Evolutionary conservation across 2,888 invertebrate species (phyloP).

Genomic region (Criorhina ranunculi): DNA sequence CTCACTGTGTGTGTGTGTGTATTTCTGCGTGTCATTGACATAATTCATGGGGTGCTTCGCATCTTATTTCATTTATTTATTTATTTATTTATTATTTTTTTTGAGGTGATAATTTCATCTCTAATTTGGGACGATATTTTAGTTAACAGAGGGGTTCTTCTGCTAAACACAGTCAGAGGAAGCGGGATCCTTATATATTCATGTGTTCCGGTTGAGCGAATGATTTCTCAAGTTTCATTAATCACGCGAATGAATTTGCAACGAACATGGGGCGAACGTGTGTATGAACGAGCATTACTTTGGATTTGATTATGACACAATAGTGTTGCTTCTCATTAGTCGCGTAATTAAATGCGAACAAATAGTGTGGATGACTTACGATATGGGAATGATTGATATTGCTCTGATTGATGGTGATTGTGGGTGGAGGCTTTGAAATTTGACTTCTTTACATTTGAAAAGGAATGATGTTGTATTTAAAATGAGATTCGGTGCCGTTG

Average conservation of each 20-base stretch:
- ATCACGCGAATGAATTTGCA: slow-evolving; percentile 68
- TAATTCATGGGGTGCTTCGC: slow-evolving; percentile 63
- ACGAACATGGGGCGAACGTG: slow-evolving; percentile 23
- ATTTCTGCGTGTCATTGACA: slow-evolving; percentile 70
- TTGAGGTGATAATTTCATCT: slow-evolving; percentile 67
- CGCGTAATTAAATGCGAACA: slow-evolving; percentile 67
- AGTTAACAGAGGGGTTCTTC: background rate
- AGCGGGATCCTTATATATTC: slow-evolving; percentile 64
- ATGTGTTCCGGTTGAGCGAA: slow-evolving; percentile 67
- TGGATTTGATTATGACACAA: slow-evolving; percentile 63
- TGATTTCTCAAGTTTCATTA: slow-evolving; percentile 73
- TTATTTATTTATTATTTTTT: slow-evolving; percentile 19
- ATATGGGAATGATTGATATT: slow-evolving; percentile 54
- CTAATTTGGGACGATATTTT: slow-evolving; percentile 72
- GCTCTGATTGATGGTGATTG: slow-evolving; percentile 7
- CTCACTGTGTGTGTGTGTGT: slow-evolving; percentile 43
- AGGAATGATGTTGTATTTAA: too few species aligned
- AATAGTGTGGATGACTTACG: slow-evolving; percentile 68
- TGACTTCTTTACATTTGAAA: slow-evolving; percentile 3
- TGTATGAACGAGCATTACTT: slow-evolving; percentile 35
- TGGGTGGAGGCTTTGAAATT: background rate
- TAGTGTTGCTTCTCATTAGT: slow-evolving; percentile 72
- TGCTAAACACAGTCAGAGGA: slow-evolving; percentile 42
- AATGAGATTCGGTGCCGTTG: too few species aligned
- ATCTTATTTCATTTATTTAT: slow-evolving; percentile 16